Conservation (phyloP, 2,888 invertebrate genomes). For the Torymus auratus region DNA sequence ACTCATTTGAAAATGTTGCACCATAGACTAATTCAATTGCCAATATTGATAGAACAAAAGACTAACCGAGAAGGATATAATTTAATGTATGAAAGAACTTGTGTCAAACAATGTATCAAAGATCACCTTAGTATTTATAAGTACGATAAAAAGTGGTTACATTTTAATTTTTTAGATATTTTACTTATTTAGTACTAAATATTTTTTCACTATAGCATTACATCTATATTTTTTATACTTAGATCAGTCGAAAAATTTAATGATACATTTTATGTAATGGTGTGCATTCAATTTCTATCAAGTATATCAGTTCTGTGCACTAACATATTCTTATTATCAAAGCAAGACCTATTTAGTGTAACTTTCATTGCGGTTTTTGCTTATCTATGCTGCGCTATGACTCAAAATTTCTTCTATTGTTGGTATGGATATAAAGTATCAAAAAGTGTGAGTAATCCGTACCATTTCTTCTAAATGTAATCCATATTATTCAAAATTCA, state of each 20-base stretch:
- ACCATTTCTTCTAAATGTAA: no score
- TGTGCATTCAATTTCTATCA: neutral
- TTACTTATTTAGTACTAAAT: no score
- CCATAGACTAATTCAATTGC: neutral
- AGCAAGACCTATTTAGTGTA: slow-evolving; percentile 1
- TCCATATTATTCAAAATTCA: no score
- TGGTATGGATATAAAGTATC: slow-evolving; percentile 19
- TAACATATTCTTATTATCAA: slow-evolving; percentile 11
- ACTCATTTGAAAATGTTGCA: neutral
- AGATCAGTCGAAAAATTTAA: slow-evolving; percentile 3
- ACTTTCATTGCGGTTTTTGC: neutral
- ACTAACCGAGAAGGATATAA: no score
- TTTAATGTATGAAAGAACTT: neutral
- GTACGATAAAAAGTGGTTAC: neutral
- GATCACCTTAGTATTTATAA: slow-evolving; percentile 5
- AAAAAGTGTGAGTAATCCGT: neutral
- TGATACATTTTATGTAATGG: neutral
- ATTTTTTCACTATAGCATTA: no score
- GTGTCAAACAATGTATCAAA: neutral
- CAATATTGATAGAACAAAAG: neutral
- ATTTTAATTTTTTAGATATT: no score
- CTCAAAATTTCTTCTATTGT: slow-evolving; percentile 13
- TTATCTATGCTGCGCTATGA: slow-evolving; percentile 1
- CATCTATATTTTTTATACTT: neutral
- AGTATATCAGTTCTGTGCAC: slow-evolving; percentile 17